These are phyloP conservation scores for Elephas maximus DNA, from an alignment of 2,113 vertebrate species.

Conservation along the genomic window DNA sequence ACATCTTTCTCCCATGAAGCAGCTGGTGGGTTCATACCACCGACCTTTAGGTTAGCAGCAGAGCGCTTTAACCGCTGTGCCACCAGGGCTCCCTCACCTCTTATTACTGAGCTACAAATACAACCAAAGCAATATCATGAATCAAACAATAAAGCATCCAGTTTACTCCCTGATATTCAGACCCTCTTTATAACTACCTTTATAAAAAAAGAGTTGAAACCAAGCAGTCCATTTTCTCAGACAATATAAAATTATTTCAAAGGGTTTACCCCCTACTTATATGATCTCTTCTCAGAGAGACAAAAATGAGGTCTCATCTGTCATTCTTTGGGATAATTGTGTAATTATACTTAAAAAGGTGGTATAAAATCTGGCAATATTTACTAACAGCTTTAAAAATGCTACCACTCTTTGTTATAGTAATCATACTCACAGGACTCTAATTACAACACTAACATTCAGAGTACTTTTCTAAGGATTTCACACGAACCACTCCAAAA, in stretches of 20 bases:
- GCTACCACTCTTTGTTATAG: background rate
- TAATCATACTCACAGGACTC: background rate
- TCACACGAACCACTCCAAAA: slow-evolving; percentile 11
- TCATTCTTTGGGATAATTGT: background rate
- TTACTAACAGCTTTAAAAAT: background rate
- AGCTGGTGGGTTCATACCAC: background rate
- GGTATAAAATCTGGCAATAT: background rate
- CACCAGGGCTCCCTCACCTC: background rate
- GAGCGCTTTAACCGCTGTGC: background rate
- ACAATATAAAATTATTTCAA: slow-evolving; percentile 25
- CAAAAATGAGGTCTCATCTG: slow-evolving; percentile 22
- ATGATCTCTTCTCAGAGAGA: slow-evolving; percentile 5
- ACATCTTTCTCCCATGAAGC: background rate
- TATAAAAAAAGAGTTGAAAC: slow-evolving; percentile 46
- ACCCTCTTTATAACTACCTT: background rate
- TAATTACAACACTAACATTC: slow-evolving; percentile 38
- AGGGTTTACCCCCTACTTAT: background rate
- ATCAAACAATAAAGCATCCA: slow-evolving; percentile 25
- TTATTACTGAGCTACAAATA: background rate
- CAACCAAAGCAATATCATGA: background rate
- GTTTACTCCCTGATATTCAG: slow-evolving; percentile 19
- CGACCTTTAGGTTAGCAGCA: background rate
- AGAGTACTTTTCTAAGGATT: slow-evolving; percentile 23
- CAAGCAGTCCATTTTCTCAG: background rate
- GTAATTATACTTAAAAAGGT: slow-evolving; percentile 27